Conservation (phyloP, 2,797 vertebrate genomes). For the Lerista edwardsae region DNA sequence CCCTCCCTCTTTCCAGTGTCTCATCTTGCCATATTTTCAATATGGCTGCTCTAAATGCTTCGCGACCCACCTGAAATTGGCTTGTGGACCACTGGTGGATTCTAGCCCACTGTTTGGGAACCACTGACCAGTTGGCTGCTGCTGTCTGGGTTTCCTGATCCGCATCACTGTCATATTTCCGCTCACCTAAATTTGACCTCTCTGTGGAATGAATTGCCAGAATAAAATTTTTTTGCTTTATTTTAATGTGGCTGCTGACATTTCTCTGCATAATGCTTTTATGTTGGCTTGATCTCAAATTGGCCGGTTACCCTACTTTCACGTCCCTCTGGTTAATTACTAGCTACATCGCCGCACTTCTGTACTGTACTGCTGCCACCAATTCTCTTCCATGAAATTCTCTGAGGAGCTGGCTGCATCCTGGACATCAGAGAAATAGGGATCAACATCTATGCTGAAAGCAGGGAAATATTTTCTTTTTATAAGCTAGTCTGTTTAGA, state of each 20-base stretch:
- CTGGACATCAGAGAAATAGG: not conserved
- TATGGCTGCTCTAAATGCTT: too few species aligned
- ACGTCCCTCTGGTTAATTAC: not conserved
- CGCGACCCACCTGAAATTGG: too few species aligned
- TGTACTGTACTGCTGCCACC: not conserved
- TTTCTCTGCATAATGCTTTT: not conserved
- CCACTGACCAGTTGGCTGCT: too few species aligned
- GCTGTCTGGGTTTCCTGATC: not conserved
- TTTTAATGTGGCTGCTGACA: not conserved
- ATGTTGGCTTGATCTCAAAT: too few species aligned
- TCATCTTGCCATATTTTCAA: too few species aligned
- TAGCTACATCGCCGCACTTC: not conserved
- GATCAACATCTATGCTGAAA: not conserved
- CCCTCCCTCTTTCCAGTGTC: too few species aligned
- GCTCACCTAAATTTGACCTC: not conserved
- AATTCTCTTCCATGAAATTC: not conserved
- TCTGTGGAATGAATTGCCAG: not conserved
- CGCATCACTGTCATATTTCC: not conserved
- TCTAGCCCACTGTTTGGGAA: too few species aligned
- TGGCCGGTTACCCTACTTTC: not conserved
- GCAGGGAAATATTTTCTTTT: too few species aligned
- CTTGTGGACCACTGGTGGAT: too few species aligned
- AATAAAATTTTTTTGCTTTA: not conserved
- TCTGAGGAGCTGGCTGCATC: not conserved
- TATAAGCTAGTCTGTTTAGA: too few species aligned